Base-by-base conservation (phyloP, 2,113 vertebrate species). In the Fulmarus glacialis region DNA sequence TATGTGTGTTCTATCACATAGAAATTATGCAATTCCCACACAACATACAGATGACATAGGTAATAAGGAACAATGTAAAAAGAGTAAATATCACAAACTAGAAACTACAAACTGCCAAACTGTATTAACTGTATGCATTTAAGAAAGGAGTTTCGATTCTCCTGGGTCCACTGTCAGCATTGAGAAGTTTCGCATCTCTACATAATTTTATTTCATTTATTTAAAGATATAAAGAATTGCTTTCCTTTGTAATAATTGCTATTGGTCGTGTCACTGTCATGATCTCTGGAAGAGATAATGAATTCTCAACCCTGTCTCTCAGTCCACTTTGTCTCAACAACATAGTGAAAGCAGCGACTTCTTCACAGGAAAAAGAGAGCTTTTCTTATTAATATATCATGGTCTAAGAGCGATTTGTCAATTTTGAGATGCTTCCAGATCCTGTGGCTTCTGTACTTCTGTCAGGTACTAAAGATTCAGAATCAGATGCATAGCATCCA, bases 401-500 rank as follows among this genome's bases (percentile, higher is more conserved):
- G 48, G 20, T 60, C 48, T 55, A 48, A 68, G 32, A 42, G 22
- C 40, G 29, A 63, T 38, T 78, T 16, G 2, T 78, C 66, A 72
- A 42, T 90, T 92, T 94, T 52, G 34, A 82, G 48, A 45, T 70
- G 82, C 68, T 86, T 82, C 40, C 47, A 66, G 55, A 21, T 90
- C 18, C 84, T 48, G 64, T 87, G 58, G 15, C 72, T 88, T 95
- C 70, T 64, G 2, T 56, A 82, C 92, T 94, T 94, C 70, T 23
- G 42, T 52, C 15, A 43, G 45, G 53, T 91, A 71, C 67, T 84
- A 87, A 84, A 95, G 81, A 90, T 68, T 95, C 90, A 90, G 32
- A 95, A 95, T 82, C 56, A 95, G 80, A 82, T 71, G 62, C 71
- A 86, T 62, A 82, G 71, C 93, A 93, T 78, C 90, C 78, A 90